phyloP scores from a whole-genome alignment of 2,113 vertebrate genomes.

The Crotalus horridus region DNA sequence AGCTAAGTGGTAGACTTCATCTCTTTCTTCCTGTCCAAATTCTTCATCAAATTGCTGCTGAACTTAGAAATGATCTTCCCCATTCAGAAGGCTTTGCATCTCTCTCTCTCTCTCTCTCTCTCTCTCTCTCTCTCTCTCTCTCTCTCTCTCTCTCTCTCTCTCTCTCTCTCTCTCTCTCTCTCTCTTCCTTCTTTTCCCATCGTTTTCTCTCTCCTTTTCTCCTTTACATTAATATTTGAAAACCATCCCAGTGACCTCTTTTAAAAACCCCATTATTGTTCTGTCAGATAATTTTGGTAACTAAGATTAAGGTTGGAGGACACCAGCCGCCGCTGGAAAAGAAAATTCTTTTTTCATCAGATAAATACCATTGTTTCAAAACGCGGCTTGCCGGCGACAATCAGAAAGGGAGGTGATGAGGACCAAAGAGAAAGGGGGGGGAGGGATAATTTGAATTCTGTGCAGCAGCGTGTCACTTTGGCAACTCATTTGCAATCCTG shows the following conservation, averaged over 20 bases:
- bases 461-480: not conserved
- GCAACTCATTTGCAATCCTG: not conserved
- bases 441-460: not conserved
- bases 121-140: no score
- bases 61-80: slow-evolving; percentile 24
- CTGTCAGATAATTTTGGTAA: slow-evolving; percentile 10
- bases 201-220: not conserved
- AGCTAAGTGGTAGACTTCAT: slow-evolving; percentile 23
- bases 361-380: not conserved
- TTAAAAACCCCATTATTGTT: slow-evolving; percentile 23
- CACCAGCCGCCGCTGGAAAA: not conserved
- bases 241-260: slow-evolving; percentile 8
- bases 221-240: slow-evolving; percentile 5
- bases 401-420: not conserved
- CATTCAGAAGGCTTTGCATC: not conserved
- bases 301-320: not conserved
- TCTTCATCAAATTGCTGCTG: slow-evolving; percentile 13
- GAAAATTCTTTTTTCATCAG: not conserved
- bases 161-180: not conserved
- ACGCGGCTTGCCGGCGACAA: not conserved
- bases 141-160: not conserved
- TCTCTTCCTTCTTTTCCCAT: not conserved
- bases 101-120: no score
- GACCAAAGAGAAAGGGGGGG: not conserved
- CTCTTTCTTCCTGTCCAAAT: slow-evolving; percentile 15